Evolutionary conservation across 2,797 vertebrate genomes (phyloP).

Genomic region (Acipenser oxyrinchus): DNA sequence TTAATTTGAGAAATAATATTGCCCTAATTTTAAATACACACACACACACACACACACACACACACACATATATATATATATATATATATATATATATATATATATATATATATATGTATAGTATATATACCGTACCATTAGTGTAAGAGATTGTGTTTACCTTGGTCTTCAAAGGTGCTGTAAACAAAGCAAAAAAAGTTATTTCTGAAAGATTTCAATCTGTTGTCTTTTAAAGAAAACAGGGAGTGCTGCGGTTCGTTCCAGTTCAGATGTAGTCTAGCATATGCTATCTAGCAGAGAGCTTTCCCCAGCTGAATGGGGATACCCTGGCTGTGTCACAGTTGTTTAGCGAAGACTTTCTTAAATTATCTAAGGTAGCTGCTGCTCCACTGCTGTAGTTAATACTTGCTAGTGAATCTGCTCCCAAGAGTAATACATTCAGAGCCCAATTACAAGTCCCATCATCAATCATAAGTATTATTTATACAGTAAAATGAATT

Average conservation of each 20-base stretch:
- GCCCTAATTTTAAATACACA: no score
- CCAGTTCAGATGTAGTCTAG: conserved; percentile 5
- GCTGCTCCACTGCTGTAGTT: conserved; percentile 69
- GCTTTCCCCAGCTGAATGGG: conserved; percentile 30
- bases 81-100: no score
- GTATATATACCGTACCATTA: no score
- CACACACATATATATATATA: no score
- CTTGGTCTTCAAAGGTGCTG: no score
- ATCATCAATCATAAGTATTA: conserved; percentile 99
- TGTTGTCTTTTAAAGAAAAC: not conserved
- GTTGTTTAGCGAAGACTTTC: conserved; percentile 47
- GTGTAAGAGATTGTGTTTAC: no score
- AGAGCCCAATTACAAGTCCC: conserved; percentile 97
- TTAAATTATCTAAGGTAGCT: conserved; percentile 46
- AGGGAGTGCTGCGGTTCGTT: not conserved
- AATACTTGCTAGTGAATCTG: conserved; percentile 74
- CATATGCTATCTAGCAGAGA: conserved; percentile 7
- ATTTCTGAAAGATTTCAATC: no score
- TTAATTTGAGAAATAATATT: no score
- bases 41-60: no score
- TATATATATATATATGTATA: no score
- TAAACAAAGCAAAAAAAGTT: no score
- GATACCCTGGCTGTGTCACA: conserved; percentile 40
- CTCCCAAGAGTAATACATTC: conserved; percentile 76
- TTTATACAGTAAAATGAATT: conserved; percentile 99